Percentiles rank a stretch among this genome's conserved stretches.
Evolutionary conservation across 1,140 invertebrate genomes (phyloP).

Genomic region (Tetragnatha versicolor): DNA sequence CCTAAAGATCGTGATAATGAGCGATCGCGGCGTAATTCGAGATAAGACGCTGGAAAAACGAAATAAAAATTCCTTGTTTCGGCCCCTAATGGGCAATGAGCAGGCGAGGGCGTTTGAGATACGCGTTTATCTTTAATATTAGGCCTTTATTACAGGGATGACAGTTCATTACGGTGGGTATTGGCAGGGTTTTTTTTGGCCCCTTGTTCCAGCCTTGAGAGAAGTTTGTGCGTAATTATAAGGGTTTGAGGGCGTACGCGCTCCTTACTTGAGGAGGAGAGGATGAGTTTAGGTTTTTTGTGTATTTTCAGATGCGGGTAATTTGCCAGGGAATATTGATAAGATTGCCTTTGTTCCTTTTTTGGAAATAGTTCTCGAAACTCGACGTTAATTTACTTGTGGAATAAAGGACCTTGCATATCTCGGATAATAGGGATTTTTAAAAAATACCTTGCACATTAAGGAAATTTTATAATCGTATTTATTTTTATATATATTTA

Average conservation of each 20-base stretch:
- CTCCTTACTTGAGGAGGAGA: too few relatives aligned
- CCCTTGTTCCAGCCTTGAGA: background rate
- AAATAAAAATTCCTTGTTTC: conserved; percentile 1
- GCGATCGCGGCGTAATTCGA: conserved; percentile 36
- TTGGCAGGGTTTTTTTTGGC: background rate
- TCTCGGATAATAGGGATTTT: too few relatives aligned
- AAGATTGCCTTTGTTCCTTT: too few relatives aligned
- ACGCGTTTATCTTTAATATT: conserved; percentile 24
- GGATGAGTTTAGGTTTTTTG: too few relatives aligned
- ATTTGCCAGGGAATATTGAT: too few relatives aligned
- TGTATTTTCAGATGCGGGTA: too few relatives aligned
- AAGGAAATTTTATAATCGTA: too few relatives aligned
- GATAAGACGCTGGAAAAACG: conserved; percentile 13
- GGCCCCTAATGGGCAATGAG: conserved; percentile 8
- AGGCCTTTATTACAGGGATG: conserved; percentile 21
- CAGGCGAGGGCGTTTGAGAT: conserved; percentile 8
- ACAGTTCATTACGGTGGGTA: background rate
- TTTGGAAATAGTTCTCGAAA: too few relatives aligned
- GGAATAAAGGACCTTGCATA: too few relatives aligned
- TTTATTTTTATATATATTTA: too few relatives aligned
- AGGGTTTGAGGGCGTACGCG: background rate
- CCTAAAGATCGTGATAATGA: conserved; percentile 24
- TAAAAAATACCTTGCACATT: too few relatives aligned
- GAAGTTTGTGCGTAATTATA: conserved; percentile 12
- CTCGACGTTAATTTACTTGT: too few relatives aligned